Evolutionary conservation across 1,140 invertebrate species (phyloP).

Genomic region (Euura lappo): DNA sequence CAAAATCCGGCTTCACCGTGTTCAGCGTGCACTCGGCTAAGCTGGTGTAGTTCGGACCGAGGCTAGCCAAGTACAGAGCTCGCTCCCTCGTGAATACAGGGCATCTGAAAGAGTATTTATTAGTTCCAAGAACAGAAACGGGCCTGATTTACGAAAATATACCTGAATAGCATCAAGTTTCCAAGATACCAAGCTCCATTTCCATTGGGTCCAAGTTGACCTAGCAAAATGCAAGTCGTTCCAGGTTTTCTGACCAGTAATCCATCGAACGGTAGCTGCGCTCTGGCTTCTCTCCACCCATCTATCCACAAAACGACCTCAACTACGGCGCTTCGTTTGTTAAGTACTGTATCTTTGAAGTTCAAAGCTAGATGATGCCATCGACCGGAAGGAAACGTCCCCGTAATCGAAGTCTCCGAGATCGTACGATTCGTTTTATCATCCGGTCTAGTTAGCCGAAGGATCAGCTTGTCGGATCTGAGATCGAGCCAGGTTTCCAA

Average conservation of each 20-base stretch:
- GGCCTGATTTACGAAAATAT: conserved; percentile 9
- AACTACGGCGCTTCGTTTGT: conserved; percentile 64
- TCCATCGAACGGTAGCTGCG: conserved; percentile 59
- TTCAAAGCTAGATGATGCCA: conserved; percentile 71
- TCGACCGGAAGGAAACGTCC: conserved; percentile 56
- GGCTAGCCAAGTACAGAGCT: conserved; percentile 57
- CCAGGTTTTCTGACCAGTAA: conserved; percentile 58
- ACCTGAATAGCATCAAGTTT: conserved; percentile 62
- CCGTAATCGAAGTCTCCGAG: conserved; percentile 61
- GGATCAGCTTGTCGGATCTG: conserved; percentile 59
- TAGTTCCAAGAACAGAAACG: conserved; percentile 5
- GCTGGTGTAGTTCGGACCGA: conserved; percentile 62
- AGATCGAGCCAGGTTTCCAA: conserved; percentile 62
- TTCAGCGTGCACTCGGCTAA: conserved; percentile 60
- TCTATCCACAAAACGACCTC: conserved; percentile 65
- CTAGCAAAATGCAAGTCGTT: conserved; percentile 60
- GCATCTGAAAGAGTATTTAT: conserved; percentile 35
- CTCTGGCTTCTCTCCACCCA: conserved; percentile 59
- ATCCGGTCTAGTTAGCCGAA: conserved; percentile 65
- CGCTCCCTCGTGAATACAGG: conserved; percentile 61
- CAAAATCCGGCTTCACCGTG: conserved; percentile 57
- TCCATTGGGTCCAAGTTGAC: conserved; percentile 52
- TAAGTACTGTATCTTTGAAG: conserved; percentile 64
- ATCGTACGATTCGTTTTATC: conserved; percentile 62
- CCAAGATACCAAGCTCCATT: conserved; percentile 61